These are phyloP conservation scores for Notarius lentiginosus DNA, from an alignment of 2,113 vertebrate species.

Conservation along the genomic window DNA sequence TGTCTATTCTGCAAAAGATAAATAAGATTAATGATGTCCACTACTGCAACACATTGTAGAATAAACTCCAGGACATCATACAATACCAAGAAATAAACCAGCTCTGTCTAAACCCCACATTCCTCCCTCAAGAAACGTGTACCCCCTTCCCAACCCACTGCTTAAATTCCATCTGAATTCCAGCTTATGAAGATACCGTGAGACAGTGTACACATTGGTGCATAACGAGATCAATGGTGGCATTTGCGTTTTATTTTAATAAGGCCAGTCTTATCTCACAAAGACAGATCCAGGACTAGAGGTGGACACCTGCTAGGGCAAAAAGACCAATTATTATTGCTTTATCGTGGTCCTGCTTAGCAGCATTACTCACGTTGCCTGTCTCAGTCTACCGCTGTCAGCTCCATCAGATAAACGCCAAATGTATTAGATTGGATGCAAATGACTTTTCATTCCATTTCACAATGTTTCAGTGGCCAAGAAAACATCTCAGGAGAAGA, in stretches of 20 bases:
- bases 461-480: background rate
- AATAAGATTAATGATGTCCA: background rate
- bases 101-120: background rate
- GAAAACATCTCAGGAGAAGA: background rate
- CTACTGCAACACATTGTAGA: background rate
- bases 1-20: background rate
- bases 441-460: background rate
- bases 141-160: background rate
- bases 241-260: conserved; percentile 44
- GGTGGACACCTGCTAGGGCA: conserved; percentile 35
- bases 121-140: background rate
- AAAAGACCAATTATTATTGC: conserved; percentile 39
- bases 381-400: conserved; percentile 14
- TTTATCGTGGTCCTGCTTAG: background rate
- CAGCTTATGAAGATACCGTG: background rate
- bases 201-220: conserved; percentile 33
- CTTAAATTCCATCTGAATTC: conserved; percentile 5
- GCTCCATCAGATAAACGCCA: conserved; percentile 8
- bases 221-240: conserved; percentile 46
- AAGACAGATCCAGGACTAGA: conserved; percentile 36
- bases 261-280: conserved; percentile 42
- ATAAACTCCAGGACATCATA: no score
- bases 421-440: conserved; percentile 10
- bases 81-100: no score
- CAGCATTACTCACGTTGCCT: background rate